Conservation (phyloP, 2,888 invertebrate genomes). For the Yponomeuta cagnagella region DNA sequence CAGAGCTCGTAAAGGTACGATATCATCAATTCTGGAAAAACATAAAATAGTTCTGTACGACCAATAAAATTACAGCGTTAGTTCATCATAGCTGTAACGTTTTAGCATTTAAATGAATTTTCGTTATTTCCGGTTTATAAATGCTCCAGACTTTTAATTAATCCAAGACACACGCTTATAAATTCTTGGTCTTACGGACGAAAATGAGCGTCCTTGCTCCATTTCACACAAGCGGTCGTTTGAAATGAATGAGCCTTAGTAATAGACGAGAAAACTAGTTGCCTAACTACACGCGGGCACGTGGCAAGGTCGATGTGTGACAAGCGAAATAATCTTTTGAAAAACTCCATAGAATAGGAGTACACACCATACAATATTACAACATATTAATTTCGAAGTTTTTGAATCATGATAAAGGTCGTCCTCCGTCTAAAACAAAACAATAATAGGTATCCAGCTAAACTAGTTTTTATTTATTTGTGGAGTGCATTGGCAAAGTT, state of each 20-base stretch:
- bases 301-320: slow-evolving; percentile 5
- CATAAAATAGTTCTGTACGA: background rate
- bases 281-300: slow-evolving; percentile 24
- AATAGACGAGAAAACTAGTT: slow-evolving; percentile 20
- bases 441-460: background rate
- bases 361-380: background rate
- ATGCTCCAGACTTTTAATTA: background rate
- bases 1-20: background rate
- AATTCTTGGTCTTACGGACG: slow-evolving; percentile 22
- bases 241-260: slow-evolving; percentile 19
- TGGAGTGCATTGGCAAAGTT: background rate
- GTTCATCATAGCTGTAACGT: background rate
- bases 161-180: slow-evolving; percentile 1
- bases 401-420: background rate
- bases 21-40: background rate
- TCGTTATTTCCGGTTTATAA: background rate
- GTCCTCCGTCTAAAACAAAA: background rate
- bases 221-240: slow-evolving; percentile 27
- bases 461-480: background rate
- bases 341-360: background rate
- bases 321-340: background rate
- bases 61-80: no score
- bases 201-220: slow-evolving; percentile 32
- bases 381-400: background rate
- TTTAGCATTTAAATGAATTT: background rate